Evolutionary conservation across 2,888 invertebrate genomes (phyloP).

Genomic region (Platypus cylindrus): DNA sequence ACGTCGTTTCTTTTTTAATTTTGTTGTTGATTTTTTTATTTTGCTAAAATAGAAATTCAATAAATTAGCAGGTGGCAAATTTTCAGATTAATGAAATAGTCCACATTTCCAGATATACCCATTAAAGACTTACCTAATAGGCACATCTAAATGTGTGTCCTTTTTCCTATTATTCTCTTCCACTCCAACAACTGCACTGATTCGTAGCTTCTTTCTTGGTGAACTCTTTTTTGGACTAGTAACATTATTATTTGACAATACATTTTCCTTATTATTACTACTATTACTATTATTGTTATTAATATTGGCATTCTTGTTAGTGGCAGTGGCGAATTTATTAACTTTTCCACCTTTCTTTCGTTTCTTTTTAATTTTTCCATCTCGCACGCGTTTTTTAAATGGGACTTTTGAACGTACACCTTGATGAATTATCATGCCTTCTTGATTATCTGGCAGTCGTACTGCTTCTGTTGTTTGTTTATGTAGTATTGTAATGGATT

Average conservation of each 20-base stretch:
- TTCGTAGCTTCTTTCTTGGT: slow-evolving; percentile 35
- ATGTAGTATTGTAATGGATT: slow-evolving; percentile 81
- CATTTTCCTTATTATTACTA: slow-evolving; percentile 13
- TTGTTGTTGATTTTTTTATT: slow-evolving; percentile 31
- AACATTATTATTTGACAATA: slow-evolving; percentile 25
- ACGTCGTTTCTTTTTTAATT: slow-evolving; percentile 45
- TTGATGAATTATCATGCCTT: slow-evolving; percentile 64
- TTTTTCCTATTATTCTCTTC: slow-evolving; percentile 44
- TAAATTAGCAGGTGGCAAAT: too few species aligned
- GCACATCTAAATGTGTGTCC: slow-evolving; percentile 9
- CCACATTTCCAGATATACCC: neutral
- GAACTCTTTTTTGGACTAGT: slow-evolving; percentile 29
- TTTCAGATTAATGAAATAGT: neutral
- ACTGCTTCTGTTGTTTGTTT: slow-evolving; percentile 83
- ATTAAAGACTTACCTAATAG: slow-evolving; percentile 9
- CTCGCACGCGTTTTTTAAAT: slow-evolving; percentile 67
- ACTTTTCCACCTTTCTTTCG: slow-evolving; percentile 14
- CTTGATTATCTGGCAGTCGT: slow-evolving; percentile 58
- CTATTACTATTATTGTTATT: slow-evolving; percentile 8
- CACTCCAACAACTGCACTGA: slow-evolving; percentile 36
- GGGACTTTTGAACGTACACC: slow-evolving; percentile 78
- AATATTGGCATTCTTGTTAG: slow-evolving; percentile 1
- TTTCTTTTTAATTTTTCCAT: slow-evolving; percentile 46
- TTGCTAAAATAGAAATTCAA: slow-evolving; percentile 23
- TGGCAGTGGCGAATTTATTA: slow-evolving; percentile 9